Evolutionary conservation across 2,888 invertebrate species (phyloP), one percentile per base, ranked within the genome.

Genomic region (Tortrix viridana): DNA sequence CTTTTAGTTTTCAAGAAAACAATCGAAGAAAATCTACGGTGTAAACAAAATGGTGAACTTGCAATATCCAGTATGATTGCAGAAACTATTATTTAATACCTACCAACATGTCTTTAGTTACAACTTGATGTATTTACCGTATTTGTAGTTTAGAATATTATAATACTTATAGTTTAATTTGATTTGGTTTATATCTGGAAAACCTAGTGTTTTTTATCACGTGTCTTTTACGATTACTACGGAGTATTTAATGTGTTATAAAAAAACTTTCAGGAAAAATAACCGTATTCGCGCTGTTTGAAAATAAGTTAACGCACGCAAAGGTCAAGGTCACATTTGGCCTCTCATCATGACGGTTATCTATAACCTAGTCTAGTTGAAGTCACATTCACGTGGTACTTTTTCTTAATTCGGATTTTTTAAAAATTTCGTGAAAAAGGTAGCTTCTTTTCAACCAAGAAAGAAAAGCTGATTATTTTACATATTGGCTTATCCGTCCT

Each of bases 401-500:
- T 32, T 16, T n/a, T n/a, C 4, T 41, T 41, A 16, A 18, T 44
- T 6, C 16, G 18, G 9, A 9, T 7, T 19, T 44, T 19, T 16
- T 9, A 5, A 7, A 18, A 37, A 37, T 49, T 41, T 48, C 38
- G 6, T 9, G 23, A 26, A 41, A n/a, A 41, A 23, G 47, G 20
- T 22, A 56, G 18, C 20, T 12, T 19, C 23, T 38, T 48, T 32
- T 32, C 43, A 49, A 26, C 20, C 49, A 43, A 2, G 54, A 16
- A 38, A 26, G 41, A 49, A 61, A 32, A 32, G 43, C 44, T 50
- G 38, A 44, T 56, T 56, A 41, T 41, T 56, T 58, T 77, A 72
- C 68, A 75, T 68, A 74, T 75, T 81, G 85, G 88, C 85, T 86
- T 79, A 77, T 89, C 90, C 90, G 90, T 89, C 90, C 89, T 84